Evolutionary conservation across 2,888 invertebrate genomes (phyloP).

Genomic region (Lamellibrachia satsuma): DNA sequence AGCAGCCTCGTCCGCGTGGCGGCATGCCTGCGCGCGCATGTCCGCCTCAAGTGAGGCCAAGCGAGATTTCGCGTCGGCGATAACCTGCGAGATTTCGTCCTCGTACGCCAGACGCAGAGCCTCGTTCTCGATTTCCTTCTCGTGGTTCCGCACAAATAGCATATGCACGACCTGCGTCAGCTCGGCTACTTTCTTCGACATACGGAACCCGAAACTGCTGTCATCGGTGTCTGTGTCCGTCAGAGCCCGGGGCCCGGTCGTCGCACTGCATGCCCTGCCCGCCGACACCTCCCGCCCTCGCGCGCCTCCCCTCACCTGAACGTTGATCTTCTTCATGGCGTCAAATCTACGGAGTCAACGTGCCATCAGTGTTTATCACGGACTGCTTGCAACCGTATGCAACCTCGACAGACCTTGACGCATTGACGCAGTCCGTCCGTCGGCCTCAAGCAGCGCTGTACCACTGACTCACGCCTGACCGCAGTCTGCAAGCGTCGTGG

Average conservation of each 20-base stretch:
- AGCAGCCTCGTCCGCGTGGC: constrained; percentile 23
- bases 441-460: not conserved
- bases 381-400: not conserved
- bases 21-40: constrained; percentile 44
- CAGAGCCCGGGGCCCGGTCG: too few species aligned
- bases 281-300: not conserved
- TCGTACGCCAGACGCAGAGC: constrained; percentile 60
- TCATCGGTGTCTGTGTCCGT: constrained; percentile 47
- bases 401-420: not conserved
- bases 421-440: not conserved
- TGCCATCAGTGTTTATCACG: not conserved
- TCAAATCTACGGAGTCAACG: not conserved
- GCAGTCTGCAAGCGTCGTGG: not conserved
- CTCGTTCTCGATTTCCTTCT: constrained; percentile 62
- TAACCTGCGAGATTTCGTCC: constrained; percentile 53
- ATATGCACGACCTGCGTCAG: constrained; percentile 64
- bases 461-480: not conserved
- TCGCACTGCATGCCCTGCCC: not conserved
- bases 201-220: constrained; percentile 58
- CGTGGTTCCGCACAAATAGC: constrained; percentile 63
- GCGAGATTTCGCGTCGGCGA: constrained; percentile 52
- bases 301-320: not conserved
- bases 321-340: constrained; percentile 6
- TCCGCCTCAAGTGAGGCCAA: constrained; percentile 47
- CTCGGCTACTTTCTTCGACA: constrained; percentile 63